A percentile compares a stretch with the other conserved stretches of the same genome.
These are phyloP conservation scores for Meandrina meandrites DNA, from an alignment of 92 coral and sea anemone species.

Conservation along the genomic window DNA sequence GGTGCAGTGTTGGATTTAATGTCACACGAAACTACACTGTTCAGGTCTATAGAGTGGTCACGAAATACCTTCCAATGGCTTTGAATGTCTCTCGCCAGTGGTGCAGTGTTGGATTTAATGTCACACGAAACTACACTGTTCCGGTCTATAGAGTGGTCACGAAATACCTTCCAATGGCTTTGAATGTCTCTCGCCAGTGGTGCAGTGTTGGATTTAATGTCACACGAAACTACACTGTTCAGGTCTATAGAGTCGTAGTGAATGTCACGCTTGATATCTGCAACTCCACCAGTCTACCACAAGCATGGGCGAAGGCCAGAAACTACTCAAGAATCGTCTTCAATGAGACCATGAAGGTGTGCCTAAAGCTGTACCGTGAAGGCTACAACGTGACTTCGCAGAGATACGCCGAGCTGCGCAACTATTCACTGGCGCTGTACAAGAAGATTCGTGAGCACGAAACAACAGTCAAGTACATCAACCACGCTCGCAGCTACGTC, in stretches of 20 bases:
- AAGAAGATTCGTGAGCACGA: slow-evolving; percentile 56
- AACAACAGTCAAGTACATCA: slow-evolving; percentile 53
- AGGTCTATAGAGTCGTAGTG: slow-evolving; percentile 45
- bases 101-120: slow-evolving; percentile 44
- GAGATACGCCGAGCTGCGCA: slow-evolving; percentile 57
- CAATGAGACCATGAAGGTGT: slow-evolving; percentile 59
- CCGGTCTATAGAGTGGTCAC: slow-evolving; percentile 38
- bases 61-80: slow-evolving; percentile 57
- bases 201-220: slow-evolving; percentile 44
- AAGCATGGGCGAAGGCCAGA: slow-evolving; percentile 49
- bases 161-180: slow-evolving; percentile 57
- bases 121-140: slow-evolving; percentile 69
- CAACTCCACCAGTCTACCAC: slow-evolving; percentile 62
- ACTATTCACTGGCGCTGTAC: slow-evolving; percentile 58
- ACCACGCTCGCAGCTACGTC: slow-evolving; percentile 59
- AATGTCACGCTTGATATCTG: slow-evolving; percentile 64
- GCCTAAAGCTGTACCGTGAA: slow-evolving; percentile 56
- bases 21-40: no score
- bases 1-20: no score
- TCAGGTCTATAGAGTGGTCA: slow-evolving; percentile 26
- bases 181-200: slow-evolving; percentile 60
- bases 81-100: slow-evolving; percentile 58
- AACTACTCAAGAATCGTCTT: slow-evolving; percentile 58
- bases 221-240: slow-evolving; percentile 67
- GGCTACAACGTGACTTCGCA: slow-evolving; percentile 40